phyloP scores from a whole-genome alignment of 2,888 invertebrate species.

The Scelioninae gen. 2 region DNA sequence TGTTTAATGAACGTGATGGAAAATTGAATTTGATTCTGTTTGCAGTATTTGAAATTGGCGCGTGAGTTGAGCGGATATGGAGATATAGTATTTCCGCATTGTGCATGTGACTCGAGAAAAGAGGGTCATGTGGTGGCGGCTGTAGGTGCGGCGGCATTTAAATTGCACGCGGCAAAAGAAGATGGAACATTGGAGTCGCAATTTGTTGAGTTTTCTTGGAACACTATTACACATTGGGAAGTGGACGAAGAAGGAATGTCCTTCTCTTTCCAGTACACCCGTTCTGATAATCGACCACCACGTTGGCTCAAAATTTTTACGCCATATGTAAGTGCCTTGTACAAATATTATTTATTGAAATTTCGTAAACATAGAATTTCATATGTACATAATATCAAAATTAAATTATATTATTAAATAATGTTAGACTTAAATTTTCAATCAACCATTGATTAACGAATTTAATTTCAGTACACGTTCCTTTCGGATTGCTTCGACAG shows the following conservation, averaged over 20 bases:
- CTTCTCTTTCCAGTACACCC: constrained; percentile 90
- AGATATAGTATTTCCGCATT: constrained; percentile 95
- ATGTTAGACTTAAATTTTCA: too few species aligned
- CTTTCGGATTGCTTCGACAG: constrained; percentile 96
- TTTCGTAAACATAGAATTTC: too few species aligned
- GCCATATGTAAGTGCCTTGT: constrained; percentile 89
- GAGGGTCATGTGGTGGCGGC: constrained; percentile 89
- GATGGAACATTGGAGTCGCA: constrained; percentile 87
- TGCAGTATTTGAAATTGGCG: constrained; percentile 87
- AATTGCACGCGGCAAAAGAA: constrained; percentile 89
- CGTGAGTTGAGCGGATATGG: constrained; percentile 94
- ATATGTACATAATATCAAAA: not conserved
- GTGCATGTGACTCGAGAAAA: constrained; percentile 92
- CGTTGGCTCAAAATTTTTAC: constrained; percentile 92
- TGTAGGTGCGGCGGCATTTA: constrained; percentile 81
- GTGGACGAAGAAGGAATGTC: constrained; percentile 95
- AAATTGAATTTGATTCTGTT: too few species aligned
- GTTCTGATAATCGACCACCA: constrained; percentile 85
- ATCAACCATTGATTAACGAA: not conserved
- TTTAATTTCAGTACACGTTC: constrained; percentile 84
- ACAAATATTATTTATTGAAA: too few species aligned
- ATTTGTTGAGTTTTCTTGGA: constrained; percentile 90
- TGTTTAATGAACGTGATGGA: too few species aligned
- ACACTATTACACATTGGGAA: constrained; percentile 88
- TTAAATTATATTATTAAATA: not conserved